phyloP scores from a whole-genome alignment of 2,888 invertebrate genomes.

The Dolichopus griseipennis region DNA sequence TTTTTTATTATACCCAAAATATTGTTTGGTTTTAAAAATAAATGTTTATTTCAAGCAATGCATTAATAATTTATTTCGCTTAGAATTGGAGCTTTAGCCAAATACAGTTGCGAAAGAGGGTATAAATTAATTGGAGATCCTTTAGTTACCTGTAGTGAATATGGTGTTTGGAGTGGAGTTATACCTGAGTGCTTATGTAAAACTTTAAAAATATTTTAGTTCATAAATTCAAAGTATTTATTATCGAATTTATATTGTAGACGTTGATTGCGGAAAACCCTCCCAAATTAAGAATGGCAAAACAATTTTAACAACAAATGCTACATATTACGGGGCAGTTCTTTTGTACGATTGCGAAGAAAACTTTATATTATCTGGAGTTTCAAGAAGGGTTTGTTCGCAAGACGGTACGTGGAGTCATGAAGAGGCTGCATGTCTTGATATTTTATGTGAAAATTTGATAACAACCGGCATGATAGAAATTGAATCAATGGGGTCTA shows the following conservation, averaged over 20 bases:
- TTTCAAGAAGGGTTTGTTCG: slow-evolving; percentile 70
- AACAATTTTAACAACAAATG: slow-evolving; percentile 73
- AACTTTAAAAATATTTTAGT: neutral
- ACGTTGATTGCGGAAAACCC: slow-evolving; percentile 78
- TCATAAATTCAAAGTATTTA: neutral
- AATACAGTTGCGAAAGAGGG: slow-evolving; percentile 82
- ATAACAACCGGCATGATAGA: neutral
- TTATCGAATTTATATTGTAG: slow-evolving; percentile 40
- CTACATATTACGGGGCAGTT: slow-evolving; percentile 79
- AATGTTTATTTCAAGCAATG: too few relatives aligned
- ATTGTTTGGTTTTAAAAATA: too few relatives aligned
- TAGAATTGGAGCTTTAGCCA: slow-evolving; percentile 69
- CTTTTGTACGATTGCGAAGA: slow-evolving; percentile 74
- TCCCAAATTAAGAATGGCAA: slow-evolving; percentile 62
- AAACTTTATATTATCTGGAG: slow-evolving; percentile 74
- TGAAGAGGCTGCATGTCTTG: slow-evolving; percentile 70
- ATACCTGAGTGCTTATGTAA: slow-evolving; percentile 76
- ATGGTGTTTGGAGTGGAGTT: slow-evolving; percentile 74
- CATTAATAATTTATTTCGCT: slow-evolving; percentile 13
- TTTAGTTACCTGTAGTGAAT: slow-evolving; percentile 75
- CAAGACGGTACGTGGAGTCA: slow-evolving; percentile 89
- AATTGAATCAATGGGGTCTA: slow-evolving; percentile 23
- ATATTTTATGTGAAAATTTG: slow-evolving; percentile 67
- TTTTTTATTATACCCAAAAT: too few relatives aligned
- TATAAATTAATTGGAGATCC: slow-evolving; percentile 81